Evolutionary conservation across 2,888 invertebrate species (phyloP), one percentile per base, ranked within the genome.

Genomic region (Caradrina kadenii): DNA sequence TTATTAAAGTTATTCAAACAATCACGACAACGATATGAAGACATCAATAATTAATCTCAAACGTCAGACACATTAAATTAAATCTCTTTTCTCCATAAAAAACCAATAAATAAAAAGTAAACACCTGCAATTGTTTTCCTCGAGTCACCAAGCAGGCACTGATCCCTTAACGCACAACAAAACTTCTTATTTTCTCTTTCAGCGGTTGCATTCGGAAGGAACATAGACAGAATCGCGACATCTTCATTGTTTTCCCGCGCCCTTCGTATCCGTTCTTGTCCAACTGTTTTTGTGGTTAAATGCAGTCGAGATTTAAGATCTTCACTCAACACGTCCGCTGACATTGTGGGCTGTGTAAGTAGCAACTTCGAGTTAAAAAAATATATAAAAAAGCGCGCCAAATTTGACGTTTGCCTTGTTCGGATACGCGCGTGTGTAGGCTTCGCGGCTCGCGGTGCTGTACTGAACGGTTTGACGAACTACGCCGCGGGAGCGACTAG

Each of bases 211-310:
- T 96, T 96, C 56, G 98, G 97, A 74, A 98, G 96, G 88, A 98
- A 98, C 97, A 98, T 98, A 80, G 98, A 98, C 85, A 98, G 95
- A 85, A 98, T 97, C 64, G 98, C 98, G 74, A 98, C 97, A 94
- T 98, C 98, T 94, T 98, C 98, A 93, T 98, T 98, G 90, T 97
- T 97, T 86, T 98, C 98, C 93, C 97, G 97, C 76, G 98, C 98
- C 89, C 97, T 96, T 84, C 97, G 96, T 88, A 98, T 98, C 90
- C 98, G 96, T 19, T 98, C 98, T 87, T 97, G 97, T n/a, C 98
- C 98, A 63, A 98, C 97, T 49, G 97, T 98, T 96, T 98, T 98
- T 61, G 97, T 97, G 81, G 97, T 97, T 90, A 98, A 96, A 92
- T 97, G 96, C 80, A 97, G 93, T 82, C 97, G 96, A 69, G 97